These are phyloP conservation scores for Ptyas mucosa DNA, from an alignment of 2,113 vertebrate species.

Conservation along the genomic window DNA sequence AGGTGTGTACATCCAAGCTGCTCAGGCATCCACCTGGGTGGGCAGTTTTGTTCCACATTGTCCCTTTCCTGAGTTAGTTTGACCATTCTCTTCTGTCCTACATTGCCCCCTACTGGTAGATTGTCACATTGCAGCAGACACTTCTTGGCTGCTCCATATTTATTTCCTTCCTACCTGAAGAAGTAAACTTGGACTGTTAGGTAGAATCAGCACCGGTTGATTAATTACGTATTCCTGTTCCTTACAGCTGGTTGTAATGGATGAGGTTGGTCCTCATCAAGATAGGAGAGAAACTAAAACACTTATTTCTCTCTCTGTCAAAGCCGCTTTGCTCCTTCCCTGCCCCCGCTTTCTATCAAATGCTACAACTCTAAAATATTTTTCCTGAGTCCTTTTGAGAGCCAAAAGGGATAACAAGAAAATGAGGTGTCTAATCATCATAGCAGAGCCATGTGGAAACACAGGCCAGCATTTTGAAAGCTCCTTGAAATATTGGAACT, in stretches of 20 bases:
- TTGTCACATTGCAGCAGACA: neutral
- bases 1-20: neutral
- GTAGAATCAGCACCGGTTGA: neutral
- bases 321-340: neutral
- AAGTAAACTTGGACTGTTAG: neutral
- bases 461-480: neutral
- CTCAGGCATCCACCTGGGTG: neutral
- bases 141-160: neutral
- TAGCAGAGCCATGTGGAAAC: neutral
- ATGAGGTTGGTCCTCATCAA: neutral
- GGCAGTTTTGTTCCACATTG: neutral
- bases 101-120: neutral
- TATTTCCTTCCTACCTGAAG: neutral
- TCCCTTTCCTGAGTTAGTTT: neutral
- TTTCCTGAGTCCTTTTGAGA: neutral
- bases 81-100: neutral
- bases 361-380: neutral
- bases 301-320: neutral
- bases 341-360: neutral
- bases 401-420: neutral
- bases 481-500: neutral
- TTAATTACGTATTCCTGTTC: neutral
- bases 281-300: neutral
- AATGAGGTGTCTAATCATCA: neutral
- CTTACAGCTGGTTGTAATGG: neutral